phyloP scores from a whole-genome alignment of 2,113 vertebrate genomes.

The Sylvia atricapilla region DNA sequence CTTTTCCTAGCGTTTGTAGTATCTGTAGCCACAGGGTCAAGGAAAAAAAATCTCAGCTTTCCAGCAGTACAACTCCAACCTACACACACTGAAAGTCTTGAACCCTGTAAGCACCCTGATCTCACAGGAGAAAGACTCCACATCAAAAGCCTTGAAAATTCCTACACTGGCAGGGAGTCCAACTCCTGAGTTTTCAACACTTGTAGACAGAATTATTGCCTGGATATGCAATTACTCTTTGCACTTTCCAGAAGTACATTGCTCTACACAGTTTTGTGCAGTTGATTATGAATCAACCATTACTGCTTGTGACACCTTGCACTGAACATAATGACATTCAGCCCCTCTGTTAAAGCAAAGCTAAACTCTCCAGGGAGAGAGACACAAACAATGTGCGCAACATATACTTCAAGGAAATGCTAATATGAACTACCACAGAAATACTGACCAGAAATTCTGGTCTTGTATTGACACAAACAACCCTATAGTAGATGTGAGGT shows the following conservation, averaged over 20 bases:
- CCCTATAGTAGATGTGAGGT: not conserved
- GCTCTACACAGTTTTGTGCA: not conserved
- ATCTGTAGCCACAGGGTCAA: not conserved
- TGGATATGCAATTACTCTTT: fast-evolving
- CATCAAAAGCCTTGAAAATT: not conserved
- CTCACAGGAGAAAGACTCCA: not conserved
- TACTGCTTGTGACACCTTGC: not conserved
- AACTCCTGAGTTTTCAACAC: not conserved
- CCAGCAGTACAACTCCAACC: not conserved
- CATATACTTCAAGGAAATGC: not conserved
- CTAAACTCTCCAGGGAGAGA: not conserved
- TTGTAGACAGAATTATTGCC: not conserved
- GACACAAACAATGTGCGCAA: not conserved
- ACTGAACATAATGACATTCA: not conserved
- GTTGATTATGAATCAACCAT: not conserved
- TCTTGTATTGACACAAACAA: not conserved
- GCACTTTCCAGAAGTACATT: not conserved
- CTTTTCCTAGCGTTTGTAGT: not conserved
- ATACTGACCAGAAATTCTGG: not conserved
- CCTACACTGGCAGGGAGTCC: not conserved
- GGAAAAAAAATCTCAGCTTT: not conserved
- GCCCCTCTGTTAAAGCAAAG: not conserved
- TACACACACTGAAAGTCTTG: not conserved
- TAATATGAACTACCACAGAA: not conserved
- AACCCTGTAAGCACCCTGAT: not conserved